A percentile compares a stretch with the other conserved stretches of the same genome.
These are phyloP conservation scores for Agrotis segetum DNA, from an alignment of 2,888 invertebrate species.

Conservation along the genomic window DNA sequence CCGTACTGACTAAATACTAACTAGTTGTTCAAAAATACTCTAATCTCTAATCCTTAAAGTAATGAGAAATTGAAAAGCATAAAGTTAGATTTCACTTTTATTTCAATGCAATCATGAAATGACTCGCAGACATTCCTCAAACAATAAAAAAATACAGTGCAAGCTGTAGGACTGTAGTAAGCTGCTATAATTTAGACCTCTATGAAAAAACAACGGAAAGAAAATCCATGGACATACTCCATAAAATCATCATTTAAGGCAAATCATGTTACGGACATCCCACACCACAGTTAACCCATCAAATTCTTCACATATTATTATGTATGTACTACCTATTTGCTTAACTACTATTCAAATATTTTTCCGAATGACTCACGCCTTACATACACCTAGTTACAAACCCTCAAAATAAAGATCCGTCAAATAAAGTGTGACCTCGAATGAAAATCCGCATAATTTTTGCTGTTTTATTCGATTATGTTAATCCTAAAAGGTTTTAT, in stretches of 20 bases:
- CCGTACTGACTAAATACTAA: too few species aligned
- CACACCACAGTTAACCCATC: not conserved
- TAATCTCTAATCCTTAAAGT: too few species aligned
- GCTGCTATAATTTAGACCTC: too few species aligned
- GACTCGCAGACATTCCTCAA: too few species aligned
- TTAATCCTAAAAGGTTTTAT: conserved; percentile 51
- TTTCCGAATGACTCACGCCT: conserved; percentile 32
- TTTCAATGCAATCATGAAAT: too few species aligned
- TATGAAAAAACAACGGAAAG: not conserved
- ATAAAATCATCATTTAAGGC: not conserved
- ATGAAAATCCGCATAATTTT: conserved; percentile 43
- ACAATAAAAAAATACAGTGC: too few species aligned
- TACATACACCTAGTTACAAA: conserved; percentile 27
- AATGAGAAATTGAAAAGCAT: too few species aligned
- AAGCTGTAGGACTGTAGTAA: too few species aligned
- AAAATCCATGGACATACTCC: not conserved
- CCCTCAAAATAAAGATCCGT: conserved; percentile 32
- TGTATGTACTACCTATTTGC: not conserved
- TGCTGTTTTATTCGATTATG: conserved; percentile 48
- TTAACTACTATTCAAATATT: conserved; percentile 31
- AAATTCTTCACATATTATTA: conserved; percentile 16
- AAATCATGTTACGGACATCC: not conserved
- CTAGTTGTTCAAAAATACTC: too few species aligned
- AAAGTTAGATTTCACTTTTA: too few species aligned
- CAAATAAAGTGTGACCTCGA: conserved; percentile 56